Percentiles rank a stretch among this genome's conserved stretches.
These are phyloP conservation scores for Drosophila tani DNA, from an alignment of 1,140 invertebrate genomes.

Conservation along the genomic window DNA sequence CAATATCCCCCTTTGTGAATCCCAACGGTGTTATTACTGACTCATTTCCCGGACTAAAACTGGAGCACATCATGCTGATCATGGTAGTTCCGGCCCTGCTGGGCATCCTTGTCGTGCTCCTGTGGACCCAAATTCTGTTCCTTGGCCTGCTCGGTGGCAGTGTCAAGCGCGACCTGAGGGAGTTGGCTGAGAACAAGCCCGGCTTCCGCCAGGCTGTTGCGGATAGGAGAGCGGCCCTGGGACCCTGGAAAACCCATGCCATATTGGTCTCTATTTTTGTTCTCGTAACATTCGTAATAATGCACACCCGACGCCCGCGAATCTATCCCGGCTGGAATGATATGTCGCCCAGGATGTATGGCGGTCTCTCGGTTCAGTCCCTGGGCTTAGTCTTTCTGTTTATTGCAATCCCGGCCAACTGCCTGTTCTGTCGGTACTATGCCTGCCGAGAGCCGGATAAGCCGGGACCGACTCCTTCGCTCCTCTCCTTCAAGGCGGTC, in stretches of 20 bases:
- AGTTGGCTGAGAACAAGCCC: not conserved
- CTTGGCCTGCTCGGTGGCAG: constrained; percentile 38
- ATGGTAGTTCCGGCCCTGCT: constrained; percentile 13
- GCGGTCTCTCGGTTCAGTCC: constrained; percentile 27
- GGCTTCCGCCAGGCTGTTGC: constrained; percentile 1
- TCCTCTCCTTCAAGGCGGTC: constrained; percentile 47
- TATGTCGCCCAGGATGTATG: accelerated
- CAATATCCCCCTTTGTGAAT: constrained; percentile 52
- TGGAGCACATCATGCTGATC: not conserved
- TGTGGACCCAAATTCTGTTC: constrained; percentile 60
- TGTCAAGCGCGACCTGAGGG: not conserved
- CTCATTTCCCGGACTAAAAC: not conserved
- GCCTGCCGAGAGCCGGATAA: constrained; percentile 31
- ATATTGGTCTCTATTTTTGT: constrained; percentile 6
- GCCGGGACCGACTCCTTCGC: constrained; percentile 20
- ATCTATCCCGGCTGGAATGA: constrained; percentile 10
- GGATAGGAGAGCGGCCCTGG: constrained; percentile 27
- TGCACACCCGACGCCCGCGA: constrained; percentile 11
- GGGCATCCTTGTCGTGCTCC: not conserved
- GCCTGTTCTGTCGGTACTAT: constrained; percentile 58
- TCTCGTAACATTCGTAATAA: not conserved
- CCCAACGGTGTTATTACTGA: constrained; percentile 27
- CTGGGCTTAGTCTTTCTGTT: constrained; percentile 11
- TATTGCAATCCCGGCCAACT: constrained; percentile 51
- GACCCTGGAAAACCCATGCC: constrained; percentile 24